Evolutionary conservation across 2,113 vertebrate genomes (phyloP).

Genomic region (Trematomus loennbergii): DNA sequence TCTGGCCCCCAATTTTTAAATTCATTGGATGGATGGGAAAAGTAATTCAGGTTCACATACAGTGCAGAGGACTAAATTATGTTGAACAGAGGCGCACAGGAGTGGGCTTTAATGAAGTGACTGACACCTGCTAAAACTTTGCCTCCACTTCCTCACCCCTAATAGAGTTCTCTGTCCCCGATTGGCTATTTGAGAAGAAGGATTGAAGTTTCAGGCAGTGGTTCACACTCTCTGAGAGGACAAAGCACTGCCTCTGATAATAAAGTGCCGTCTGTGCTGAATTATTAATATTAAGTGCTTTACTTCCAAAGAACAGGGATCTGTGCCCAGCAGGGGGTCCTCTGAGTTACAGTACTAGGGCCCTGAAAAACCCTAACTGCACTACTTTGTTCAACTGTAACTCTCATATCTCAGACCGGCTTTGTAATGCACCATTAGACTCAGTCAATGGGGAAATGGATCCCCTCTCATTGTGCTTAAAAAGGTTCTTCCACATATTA

Average conservation of each 20-base stretch:
- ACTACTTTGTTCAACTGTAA: slow-evolving; percentile 53
- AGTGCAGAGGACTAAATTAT: not conserved
- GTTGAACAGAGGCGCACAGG: slow-evolving; percentile 3
- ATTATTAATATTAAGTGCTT: slow-evolving; percentile 74
- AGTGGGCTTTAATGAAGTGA: not conserved
- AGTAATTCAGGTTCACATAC: not conserved
- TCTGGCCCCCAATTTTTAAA: not conserved
- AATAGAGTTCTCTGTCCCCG: not conserved
- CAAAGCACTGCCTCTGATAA: slow-evolving; percentile 51
- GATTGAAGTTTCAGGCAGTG: slow-evolving; percentile 22
- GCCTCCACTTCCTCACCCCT: slow-evolving; percentile 5
- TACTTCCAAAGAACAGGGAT: slow-evolving; percentile 59
- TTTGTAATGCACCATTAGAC: slow-evolving; percentile 12
- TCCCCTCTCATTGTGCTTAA: not conserved
- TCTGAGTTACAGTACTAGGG: slow-evolving; percentile 32
- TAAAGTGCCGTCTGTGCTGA: slow-evolving; percentile 62
- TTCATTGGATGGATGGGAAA: not conserved
- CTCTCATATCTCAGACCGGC: slow-evolving; percentile 21
- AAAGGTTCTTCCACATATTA: not conserved
- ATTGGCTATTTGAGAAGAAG: slow-evolving; percentile 30
- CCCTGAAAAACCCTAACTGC: slow-evolving; percentile 34
- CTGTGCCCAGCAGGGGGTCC: slow-evolving; percentile 44
- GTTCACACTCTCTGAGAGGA: slow-evolving; percentile 38
- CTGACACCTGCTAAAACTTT: slow-evolving; percentile 15
- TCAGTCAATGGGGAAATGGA: not conserved